Evolutionary conservation across 2,797 vertebrate genomes (phyloP).

Genomic region (Danio aesculapii): DNA sequence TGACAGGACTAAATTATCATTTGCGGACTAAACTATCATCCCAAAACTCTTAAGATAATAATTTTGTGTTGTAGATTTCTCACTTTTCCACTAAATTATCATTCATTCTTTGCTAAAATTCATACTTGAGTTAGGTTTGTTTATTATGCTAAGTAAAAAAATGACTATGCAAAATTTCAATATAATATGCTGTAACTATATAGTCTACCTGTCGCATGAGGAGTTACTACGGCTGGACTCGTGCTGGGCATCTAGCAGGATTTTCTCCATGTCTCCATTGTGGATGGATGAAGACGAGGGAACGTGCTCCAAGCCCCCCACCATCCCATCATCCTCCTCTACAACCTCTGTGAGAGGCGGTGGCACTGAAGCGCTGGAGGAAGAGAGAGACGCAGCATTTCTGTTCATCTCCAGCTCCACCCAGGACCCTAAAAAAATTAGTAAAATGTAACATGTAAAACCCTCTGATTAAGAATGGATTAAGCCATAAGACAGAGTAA

Average conservation of each 20-base stretch:
- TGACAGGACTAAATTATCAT: no score
- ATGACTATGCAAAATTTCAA: not conserved
- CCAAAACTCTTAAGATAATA: no score
- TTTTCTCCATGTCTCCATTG: conserved; percentile 98
- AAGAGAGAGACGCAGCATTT: conserved; percentile 60
- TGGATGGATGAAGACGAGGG: conserved; percentile 97
- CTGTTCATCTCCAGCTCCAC: conserved; percentile 94
- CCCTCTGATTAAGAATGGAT: no score
- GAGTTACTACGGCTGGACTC: conserved; percentile 98
- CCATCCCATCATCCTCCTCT: conserved; percentile 79
- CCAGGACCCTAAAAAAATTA: conserved; percentile 88
- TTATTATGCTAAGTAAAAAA: not conserved
- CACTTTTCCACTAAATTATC: not conserved
- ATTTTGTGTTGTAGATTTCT: not conserved
- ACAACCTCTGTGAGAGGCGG: conserved; percentile 80
- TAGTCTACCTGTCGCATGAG: conserved; percentile 91
- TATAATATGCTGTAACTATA: not conserved
- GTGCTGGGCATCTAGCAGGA: conserved; percentile 94
- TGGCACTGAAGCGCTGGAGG: conserved; percentile 51
- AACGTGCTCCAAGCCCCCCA: conserved; percentile 92
- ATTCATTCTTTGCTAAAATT: not conserved
- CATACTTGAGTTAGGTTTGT: not conserved
- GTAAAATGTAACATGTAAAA: no score
- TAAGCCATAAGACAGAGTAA: no score
- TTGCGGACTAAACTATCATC: no score